Percentiles rank a stretch among this genome's conserved stretches.
These are phyloP conservation scores for Phymastichus coffea DNA, from an alignment of 1,140 invertebrate genomes.

Conservation along the genomic window DNA sequence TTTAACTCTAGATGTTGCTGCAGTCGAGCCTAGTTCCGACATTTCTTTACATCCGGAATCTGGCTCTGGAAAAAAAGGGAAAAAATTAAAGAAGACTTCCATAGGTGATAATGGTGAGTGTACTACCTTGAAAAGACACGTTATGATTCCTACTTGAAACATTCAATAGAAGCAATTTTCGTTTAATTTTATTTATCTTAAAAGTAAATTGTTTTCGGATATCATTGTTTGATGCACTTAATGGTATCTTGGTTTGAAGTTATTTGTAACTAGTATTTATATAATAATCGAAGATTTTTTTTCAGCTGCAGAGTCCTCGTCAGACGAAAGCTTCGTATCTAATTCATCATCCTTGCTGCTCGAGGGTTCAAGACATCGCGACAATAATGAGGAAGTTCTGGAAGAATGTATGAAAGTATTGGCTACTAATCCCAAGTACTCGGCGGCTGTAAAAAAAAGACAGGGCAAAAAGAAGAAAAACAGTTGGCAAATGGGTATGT, in stretches of 20 bases:
- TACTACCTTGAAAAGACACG: too few species aligned
- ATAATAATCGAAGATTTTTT: too few species aligned
- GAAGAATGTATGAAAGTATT: slow-evolving; percentile 38
- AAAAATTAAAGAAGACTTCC: not conserved
- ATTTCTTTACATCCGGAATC: slow-evolving; percentile 43
- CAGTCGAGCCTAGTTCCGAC: slow-evolving; percentile 41
- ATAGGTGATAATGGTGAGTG: too few species aligned
- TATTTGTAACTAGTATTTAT: too few species aligned
- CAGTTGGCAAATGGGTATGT: slow-evolving; percentile 44
- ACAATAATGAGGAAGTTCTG: slow-evolving; percentile 39
- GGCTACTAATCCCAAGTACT: slow-evolving; percentile 21
- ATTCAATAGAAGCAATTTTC: too few species aligned
- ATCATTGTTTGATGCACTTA: too few species aligned
- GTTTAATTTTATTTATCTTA: too few species aligned
- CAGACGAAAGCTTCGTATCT: slow-evolving; percentile 25
- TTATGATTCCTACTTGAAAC: too few species aligned
- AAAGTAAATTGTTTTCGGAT: too few species aligned
- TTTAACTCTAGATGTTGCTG: slow-evolving; percentile 44
- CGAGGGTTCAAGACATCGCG: slow-evolving; percentile 15
- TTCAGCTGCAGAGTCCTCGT: slow-evolving; percentile 23
- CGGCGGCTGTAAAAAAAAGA: slow-evolving; percentile 25
- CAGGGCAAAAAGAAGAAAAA: slow-evolving; percentile 46
- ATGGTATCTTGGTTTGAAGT: too few species aligned
- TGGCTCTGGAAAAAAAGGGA: slow-evolving; percentile 22
- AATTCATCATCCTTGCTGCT: slow-evolving; percentile 22